phyloP scores from a whole-genome alignment of 2,113 vertebrate genomes.

The Puma concolor region DNA sequence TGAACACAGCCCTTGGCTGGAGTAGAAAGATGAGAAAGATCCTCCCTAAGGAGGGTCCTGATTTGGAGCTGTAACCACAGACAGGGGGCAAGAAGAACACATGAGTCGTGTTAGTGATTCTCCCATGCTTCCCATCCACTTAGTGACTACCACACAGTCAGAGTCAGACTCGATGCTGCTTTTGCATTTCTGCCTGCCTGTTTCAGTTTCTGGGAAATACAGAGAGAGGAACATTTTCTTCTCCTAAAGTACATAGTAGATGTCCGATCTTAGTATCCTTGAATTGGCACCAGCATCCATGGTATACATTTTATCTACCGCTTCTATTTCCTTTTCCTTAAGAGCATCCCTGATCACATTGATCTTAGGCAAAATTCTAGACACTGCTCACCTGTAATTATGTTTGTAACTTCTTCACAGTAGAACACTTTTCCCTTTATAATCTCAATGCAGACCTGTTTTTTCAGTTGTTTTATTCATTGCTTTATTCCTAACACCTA shows the following conservation, averaged over 20 bases:
- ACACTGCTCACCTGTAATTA: not conserved
- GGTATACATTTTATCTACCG: not conserved
- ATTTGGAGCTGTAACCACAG: not conserved
- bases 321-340: conserved; percentile 10
- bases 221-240: not conserved
- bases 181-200: not conserved
- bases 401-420: not conserved
- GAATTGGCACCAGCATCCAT: not conserved
- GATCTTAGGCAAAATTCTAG: not conserved
- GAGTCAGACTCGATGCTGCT: not conserved
- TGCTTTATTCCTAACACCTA: not conserved
- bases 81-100: not conserved
- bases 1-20: conserved; percentile 5
- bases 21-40: not conserved
- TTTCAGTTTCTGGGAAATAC: not conserved
- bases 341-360: not conserved
- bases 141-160: not conserved
- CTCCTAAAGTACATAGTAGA: not conserved
- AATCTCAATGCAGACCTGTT: not conserved
- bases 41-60: not conserved
- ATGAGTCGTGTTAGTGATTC: not conserved
- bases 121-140: not conserved
- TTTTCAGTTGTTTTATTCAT: not conserved
- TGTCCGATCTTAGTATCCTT: not conserved
- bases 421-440: not conserved